A percentile compares a stretch with the other conserved stretches of the same genome.
Conservation (phyloP, 2,797 vertebrate genomes). For the Poecilia wingei region DNA sequence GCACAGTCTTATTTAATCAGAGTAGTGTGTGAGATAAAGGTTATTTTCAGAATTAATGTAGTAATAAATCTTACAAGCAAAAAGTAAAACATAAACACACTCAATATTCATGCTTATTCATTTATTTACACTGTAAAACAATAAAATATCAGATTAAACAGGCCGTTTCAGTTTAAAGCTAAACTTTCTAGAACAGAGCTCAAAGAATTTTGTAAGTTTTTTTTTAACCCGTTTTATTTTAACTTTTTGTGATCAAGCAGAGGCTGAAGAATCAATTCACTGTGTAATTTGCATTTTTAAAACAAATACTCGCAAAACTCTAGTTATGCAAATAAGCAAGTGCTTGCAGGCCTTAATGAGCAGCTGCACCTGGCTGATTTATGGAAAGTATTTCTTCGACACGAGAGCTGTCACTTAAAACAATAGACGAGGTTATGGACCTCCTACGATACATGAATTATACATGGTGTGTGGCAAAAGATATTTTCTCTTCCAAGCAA, state of each 20-base stretch:
- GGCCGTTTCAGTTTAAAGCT: not conserved
- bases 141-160: not conserved
- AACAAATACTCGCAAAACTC: not conserved
- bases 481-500: not conserved
- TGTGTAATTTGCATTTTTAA: not conserved
- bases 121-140: not conserved
- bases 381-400: not conserved
- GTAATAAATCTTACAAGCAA: not conserved
- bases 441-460: constrained; percentile 3
- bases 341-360: not conserved
- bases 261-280: not conserved
- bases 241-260: not conserved
- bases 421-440: not conserved
- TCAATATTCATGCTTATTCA: too few species aligned
- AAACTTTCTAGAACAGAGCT: not conserved
- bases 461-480: not conserved
- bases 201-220: not conserved
- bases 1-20: not conserved
- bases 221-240: not conserved
- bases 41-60: not conserved
- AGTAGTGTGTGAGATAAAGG: not conserved
- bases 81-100: not conserved
- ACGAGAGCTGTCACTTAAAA: not conserved
- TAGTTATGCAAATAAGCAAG: not conserved
- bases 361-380: constrained; percentile 4